phyloP scores from a whole-genome alignment of 2,888 invertebrate genomes.

The Rhopalosiphum nymphaeae region DNA sequence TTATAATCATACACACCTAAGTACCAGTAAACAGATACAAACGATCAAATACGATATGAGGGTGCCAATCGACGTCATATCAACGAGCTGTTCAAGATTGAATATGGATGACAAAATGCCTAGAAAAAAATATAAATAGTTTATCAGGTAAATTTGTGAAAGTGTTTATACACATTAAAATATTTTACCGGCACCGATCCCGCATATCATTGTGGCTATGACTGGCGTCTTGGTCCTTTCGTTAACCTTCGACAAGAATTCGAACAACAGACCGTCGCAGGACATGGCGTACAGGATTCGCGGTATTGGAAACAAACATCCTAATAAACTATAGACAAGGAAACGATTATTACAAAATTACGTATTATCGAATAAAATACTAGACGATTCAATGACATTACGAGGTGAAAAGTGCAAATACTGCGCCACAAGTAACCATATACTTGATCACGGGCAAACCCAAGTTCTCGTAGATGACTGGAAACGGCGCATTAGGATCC shows the following conservation, averaged over 20 bases:
- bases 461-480: constrained; percentile 83
- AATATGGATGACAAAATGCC: constrained; percentile 88
- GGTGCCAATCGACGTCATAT: constrained; percentile 98
- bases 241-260: constrained; percentile 79
- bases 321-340: constrained; percentile 77
- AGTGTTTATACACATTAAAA: not conserved
- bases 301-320: constrained; percentile 85
- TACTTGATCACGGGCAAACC: constrained; percentile 85
- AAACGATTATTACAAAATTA: constrained; percentile 85
- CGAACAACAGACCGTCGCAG: constrained; percentile 83
- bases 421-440: constrained; percentile 91
- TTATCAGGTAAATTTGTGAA: constrained; percentile 26
- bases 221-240: constrained; percentile 81
- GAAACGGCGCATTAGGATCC: constrained; percentile 88
- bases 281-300: constrained; percentile 91
- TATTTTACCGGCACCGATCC: constrained; percentile 77
- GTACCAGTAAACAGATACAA: constrained; percentile 87
- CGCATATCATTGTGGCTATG: constrained; percentile 80
- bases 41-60: constrained; percentile 92
- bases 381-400: not conserved
- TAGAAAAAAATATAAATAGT: constrained; percentile 69
- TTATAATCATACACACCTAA: constrained; percentile 75
- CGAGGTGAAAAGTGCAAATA: constrained; percentile 80
- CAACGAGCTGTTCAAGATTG: constrained; percentile 89
- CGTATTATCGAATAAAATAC: constrained; percentile 70